These are phyloP conservation scores for Xylota segnis DNA, from an alignment of 2,888 invertebrate species.

Conservation along the genomic window DNA sequence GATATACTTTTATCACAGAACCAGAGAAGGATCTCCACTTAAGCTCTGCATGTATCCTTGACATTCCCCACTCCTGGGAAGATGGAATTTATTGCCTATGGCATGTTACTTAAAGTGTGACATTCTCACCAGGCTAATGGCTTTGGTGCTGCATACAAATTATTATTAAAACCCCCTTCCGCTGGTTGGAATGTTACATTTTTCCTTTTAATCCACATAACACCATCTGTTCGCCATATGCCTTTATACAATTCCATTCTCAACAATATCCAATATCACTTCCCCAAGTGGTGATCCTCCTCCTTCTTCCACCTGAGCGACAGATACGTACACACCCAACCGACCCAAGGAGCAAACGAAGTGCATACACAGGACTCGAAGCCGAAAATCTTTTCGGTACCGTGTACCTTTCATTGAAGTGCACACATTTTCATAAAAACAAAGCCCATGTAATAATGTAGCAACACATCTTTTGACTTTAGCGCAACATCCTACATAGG, in stretches of 20 bases:
- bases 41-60: neutral
- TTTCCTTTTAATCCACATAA: neutral
- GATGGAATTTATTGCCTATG: neutral
- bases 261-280: conserved; percentile 66
- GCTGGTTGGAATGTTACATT: neutral
- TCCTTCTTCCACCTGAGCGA: conserved; percentile 1
- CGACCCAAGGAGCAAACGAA: conserved; percentile 20
- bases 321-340: conserved; percentile 32
- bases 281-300: conserved; percentile 40
- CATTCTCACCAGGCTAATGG: conserved; percentile 55
- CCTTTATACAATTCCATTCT: conserved; percentile 48
- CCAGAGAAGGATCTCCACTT: no score
- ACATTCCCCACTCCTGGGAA: neutral
- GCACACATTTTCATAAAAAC: conserved; percentile 77
- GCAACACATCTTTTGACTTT: conserved; percentile 77
- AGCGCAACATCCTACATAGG: conserved; percentile 74
- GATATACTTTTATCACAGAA: no score
- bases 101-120: conserved; percentile 28
- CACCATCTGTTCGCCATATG: conserved; percentile 57
- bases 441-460: conserved; percentile 77
- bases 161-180: conserved; percentile 39
- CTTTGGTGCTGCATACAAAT: conserved; percentile 23
- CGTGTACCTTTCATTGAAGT: conserved; percentile 75
- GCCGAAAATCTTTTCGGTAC: conserved; percentile 73
- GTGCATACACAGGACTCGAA: conserved; percentile 19